Conservation (phyloP, 1,140 invertebrate genomes). For the Odontomachus brunneus region DNA sequence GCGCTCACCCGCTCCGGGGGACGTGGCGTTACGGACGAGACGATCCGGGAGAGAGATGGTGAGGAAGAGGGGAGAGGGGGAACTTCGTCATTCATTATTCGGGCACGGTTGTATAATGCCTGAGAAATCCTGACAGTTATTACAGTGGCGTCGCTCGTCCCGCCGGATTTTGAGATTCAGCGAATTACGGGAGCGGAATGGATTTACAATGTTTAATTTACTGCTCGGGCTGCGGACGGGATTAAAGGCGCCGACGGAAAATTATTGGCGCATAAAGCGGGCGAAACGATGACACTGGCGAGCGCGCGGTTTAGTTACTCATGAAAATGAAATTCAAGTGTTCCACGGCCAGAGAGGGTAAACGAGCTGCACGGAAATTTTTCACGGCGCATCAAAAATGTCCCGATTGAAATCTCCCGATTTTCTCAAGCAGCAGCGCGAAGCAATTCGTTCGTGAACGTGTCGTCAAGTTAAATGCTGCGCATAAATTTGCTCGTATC, state of each 20-base stretch:
- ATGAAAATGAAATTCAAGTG: slow-evolving; percentile 14
- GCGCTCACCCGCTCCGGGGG: slow-evolving; percentile 13
- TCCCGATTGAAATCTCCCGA: neutral
- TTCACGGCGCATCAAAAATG: neutral
- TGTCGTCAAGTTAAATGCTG: too few species aligned
- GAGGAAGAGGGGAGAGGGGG: slow-evolving; percentile 9
- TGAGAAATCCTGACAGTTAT: slow-evolving; percentile 63
- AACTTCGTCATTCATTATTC: slow-evolving; percentile 69
- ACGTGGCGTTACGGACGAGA: slow-evolving; percentile 50
- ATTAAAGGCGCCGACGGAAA: slow-evolving; percentile 46
- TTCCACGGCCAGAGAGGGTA: too few species aligned
- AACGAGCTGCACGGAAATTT: neutral
- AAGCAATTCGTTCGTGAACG: neutral
- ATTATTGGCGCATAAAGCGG: slow-evolving; percentile 44
- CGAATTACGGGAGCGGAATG: slow-evolving; percentile 50
- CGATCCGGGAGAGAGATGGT: slow-evolving; percentile 47
- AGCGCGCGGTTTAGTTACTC: slow-evolving; percentile 2
- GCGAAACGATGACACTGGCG: slow-evolving; percentile 13
- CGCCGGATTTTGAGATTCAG: slow-evolving; percentile 59
- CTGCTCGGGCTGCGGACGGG: neutral
- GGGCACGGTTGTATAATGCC: slow-evolving; percentile 56
- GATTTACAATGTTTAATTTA: slow-evolving; percentile 60
- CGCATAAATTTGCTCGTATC: too few species aligned
- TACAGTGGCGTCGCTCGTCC: slow-evolving; percentile 47
- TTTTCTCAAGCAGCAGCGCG: neutral